These are phyloP conservation scores for Falco punctatus DNA, from an alignment of 2,113 vertebrate genomes.

Conservation along the genomic window DNA sequence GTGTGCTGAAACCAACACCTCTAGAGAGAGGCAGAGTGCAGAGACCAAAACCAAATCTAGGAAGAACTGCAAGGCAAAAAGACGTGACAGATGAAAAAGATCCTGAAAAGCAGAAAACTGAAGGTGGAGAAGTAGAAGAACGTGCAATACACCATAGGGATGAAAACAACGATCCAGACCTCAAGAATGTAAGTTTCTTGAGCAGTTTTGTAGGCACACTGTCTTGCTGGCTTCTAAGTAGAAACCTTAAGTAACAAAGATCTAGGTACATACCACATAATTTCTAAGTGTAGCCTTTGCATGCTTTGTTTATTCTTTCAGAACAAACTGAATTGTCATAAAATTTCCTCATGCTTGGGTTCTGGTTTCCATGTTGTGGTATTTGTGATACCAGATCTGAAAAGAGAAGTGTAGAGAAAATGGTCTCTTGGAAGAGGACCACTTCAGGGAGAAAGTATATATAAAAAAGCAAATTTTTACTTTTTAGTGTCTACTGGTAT, in stretches of 20 bases:
- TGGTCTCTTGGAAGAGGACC: neutral
- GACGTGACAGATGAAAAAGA: neutral
- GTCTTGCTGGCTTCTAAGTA: neutral
- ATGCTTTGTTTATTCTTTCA: neutral
- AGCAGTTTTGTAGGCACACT: neutral
- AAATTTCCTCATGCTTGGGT: neutral
- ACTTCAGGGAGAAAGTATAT: neutral
- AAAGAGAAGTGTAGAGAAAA: neutral
- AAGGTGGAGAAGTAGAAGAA: neutral
- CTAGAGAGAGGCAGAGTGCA: constrained; percentile 57
- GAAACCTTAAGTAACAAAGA: neutral
- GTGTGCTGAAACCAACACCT: constrained; percentile 17
- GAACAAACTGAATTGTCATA: neutral
- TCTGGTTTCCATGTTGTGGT: neutral
- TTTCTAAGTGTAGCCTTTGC: neutral
- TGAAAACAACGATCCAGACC: neutral
- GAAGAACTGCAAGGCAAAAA: constrained; percentile 48
- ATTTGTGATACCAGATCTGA: neutral
- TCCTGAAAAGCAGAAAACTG: neutral
- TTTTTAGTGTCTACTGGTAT: neutral
- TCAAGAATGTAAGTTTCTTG: constrained; percentile 63
- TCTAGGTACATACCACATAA: neutral
- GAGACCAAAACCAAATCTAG: constrained; percentile 71
- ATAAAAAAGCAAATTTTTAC: neutral
- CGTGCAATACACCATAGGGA: neutral